These are phyloP conservation scores for Scyliorhinus canicula DNA, from an alignment of 2,797 vertebrate species.

Conservation along the genomic window DNA sequence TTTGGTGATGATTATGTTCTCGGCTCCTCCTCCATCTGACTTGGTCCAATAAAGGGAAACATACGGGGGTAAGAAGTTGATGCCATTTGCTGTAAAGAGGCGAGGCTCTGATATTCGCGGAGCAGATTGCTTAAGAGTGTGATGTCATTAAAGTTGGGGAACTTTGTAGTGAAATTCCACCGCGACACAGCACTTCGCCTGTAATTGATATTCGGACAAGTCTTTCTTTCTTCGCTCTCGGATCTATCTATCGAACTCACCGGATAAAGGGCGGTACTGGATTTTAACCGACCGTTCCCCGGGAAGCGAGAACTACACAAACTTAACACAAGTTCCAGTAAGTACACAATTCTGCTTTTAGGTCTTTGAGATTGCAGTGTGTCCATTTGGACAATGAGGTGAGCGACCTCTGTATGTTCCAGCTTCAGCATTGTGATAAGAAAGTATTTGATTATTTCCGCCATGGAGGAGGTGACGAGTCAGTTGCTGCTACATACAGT, in stretches of 20 bases:
- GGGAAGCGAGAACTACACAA: background rate
- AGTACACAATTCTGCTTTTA: background rate
- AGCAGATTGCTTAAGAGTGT: background rate
- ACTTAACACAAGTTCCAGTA: background rate
- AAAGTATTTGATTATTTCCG: background rate
- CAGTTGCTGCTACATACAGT: background rate
- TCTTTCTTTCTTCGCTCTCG: background rate
- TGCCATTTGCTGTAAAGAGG: slow-evolving; percentile 17
- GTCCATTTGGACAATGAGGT: background rate
- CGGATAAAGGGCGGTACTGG: background rate
- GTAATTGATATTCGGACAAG: background rate
- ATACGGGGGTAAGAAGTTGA: background rate
- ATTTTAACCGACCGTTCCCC: background rate
- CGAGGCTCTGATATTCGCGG: background rate
- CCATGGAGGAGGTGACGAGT: background rate
- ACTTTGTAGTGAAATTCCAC: background rate
- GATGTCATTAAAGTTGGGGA: background rate
- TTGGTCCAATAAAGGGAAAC: background rate
- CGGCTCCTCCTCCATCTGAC: background rate
- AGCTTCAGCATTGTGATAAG: background rate
- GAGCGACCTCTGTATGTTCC: background rate
- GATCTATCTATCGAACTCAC: background rate
- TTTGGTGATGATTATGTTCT: background rate
- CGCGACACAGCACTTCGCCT: background rate
- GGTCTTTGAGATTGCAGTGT: background rate